Conservation (phyloP, 1,140 invertebrate species). For the Bombus confusus region DNA sequence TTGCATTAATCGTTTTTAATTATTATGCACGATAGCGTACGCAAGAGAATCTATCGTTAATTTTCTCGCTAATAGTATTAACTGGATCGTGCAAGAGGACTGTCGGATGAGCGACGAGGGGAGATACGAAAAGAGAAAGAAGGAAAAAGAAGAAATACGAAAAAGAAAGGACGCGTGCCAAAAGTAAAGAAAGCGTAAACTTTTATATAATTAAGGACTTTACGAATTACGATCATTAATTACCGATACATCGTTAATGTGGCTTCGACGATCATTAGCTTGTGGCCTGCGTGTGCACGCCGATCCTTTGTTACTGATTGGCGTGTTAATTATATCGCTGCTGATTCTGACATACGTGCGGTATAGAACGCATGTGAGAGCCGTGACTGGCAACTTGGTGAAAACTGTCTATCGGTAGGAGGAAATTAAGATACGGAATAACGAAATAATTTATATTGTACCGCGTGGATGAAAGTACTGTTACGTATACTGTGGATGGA, state of each 20-base stretch:
- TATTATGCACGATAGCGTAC: background rate
- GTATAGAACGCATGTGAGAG: background rate
- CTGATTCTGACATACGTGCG: constrained; percentile 49
- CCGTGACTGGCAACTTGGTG: constrained; percentile 31
- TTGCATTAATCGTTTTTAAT: no score
- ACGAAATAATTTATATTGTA: constrained; percentile 7
- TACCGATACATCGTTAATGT: constrained; percentile 50
- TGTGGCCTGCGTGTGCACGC: constrained; percentile 36
- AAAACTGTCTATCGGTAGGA: constrained; percentile 46
- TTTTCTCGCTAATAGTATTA: background rate
- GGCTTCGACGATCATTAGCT: constrained; percentile 50
- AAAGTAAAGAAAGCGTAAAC: constrained; percentile 75
- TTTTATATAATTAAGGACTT: constrained; percentile 74
- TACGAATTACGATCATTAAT: constrained; percentile 73
- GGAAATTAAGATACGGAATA: constrained; percentile 9
- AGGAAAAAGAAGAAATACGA: background rate
- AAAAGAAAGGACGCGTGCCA: constrained; percentile 61
- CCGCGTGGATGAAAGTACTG: background rate
- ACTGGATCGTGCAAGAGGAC: background rate
- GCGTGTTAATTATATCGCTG: constrained; percentile 67
- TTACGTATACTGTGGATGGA: background rate
- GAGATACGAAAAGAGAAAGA: background rate
- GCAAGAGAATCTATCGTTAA: background rate
- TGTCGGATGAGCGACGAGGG: background rate
- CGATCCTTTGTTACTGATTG: constrained; percentile 65